These are phyloP conservation scores for Nannobrachium achirus DNA, from an alignment of 2,113 vertebrate species.

Conservation along the genomic window DNA sequence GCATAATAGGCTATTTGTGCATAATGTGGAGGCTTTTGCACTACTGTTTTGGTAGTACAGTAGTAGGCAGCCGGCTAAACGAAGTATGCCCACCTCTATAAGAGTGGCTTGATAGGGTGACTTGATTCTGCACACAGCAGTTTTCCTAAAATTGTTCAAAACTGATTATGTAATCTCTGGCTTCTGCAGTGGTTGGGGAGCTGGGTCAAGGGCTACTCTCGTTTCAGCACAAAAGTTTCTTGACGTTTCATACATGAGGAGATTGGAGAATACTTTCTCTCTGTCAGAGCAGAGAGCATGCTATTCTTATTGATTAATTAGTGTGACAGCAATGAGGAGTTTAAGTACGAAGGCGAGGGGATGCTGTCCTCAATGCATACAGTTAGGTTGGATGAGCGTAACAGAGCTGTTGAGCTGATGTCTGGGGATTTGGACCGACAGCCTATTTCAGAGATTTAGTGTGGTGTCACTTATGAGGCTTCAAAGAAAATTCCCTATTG, in stretches of 20 bases:
- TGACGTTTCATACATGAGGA: not conserved
- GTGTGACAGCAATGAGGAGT: slow-evolving; percentile 52
- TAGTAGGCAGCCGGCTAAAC: no score
- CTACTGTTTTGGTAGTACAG: no score
- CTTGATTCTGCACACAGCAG: not conserved
- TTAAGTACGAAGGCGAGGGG: slow-evolving; percentile 27
- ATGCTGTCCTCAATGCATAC: slow-evolving; percentile 35
- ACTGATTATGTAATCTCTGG: slow-evolving; percentile 2
- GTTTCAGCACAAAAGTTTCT: slow-evolving; percentile 11
- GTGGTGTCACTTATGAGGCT: slow-evolving; percentile 57
- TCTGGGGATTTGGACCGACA: slow-evolving; percentile 53
- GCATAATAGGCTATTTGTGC: no score
- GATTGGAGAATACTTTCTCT: slow-evolving; percentile 28
- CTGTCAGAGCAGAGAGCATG: no score
- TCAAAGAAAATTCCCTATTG: slow-evolving; percentile 12
- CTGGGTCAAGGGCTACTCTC: not conserved
- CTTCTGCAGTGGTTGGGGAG: not conserved
- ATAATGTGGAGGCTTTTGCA: no score
- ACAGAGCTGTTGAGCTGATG: slow-evolving; percentile 44
- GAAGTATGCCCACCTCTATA: no score
- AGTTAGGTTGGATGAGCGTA: slow-evolving; percentile 38
- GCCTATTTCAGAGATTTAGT: slow-evolving; percentile 72
- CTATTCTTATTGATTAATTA: slow-evolving; percentile 38
- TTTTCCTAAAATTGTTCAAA: not conserved
- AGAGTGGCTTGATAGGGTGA: no score